Conservation (phyloP, 1,140 invertebrate species). For the Drosophila tsacasi region DNA sequence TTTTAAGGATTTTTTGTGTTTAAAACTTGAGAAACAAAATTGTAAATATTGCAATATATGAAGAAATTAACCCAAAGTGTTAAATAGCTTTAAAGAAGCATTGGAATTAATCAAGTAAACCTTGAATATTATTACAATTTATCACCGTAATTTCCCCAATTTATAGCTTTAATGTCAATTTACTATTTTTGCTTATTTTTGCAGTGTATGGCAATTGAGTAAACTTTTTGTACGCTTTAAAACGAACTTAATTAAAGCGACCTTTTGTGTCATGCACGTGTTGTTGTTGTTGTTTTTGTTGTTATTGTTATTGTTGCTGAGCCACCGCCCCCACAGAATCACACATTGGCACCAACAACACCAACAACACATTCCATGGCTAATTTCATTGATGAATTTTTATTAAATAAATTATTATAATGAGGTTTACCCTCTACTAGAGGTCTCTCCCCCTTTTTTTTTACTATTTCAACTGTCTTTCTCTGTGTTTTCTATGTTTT, state of each 20-base stretch:
- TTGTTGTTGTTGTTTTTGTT: constrained; percentile 25
- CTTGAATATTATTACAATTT: constrained; percentile 5
- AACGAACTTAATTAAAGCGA: constrained; percentile 75
- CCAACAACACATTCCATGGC: constrained; percentile 62
- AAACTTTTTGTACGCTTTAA: constrained; percentile 54
- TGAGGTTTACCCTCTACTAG: constrained; percentile 50
- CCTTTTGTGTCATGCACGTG: constrained; percentile 70
- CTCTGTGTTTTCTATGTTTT: not conserved
- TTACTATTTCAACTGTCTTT: constrained; percentile 1
- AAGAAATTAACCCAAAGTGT: no score
- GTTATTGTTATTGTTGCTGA: no score
- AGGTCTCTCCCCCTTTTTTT: constrained; percentile 9
- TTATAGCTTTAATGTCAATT: not conserved
- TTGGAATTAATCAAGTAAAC: not conserved
- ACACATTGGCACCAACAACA: constrained; percentile 4
- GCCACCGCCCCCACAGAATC: no score
- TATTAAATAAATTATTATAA: constrained; percentile 81
- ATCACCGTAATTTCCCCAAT: not conserved
- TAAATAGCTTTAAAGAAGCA: not conserved
- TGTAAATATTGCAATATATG: not conserved
- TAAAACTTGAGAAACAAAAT: not conserved
- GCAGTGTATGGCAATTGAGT: constrained; percentile 54
- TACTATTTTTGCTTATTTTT: constrained; percentile 3
- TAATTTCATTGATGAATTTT: constrained; percentile 81
- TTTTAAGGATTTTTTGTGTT: not conserved